A percentile compares a stretch with the other conserved stretches of the same genome.
phyloP scores from a whole-genome alignment of 2,888 invertebrate genomes.

The Taphrorychus bicolor region DNA sequence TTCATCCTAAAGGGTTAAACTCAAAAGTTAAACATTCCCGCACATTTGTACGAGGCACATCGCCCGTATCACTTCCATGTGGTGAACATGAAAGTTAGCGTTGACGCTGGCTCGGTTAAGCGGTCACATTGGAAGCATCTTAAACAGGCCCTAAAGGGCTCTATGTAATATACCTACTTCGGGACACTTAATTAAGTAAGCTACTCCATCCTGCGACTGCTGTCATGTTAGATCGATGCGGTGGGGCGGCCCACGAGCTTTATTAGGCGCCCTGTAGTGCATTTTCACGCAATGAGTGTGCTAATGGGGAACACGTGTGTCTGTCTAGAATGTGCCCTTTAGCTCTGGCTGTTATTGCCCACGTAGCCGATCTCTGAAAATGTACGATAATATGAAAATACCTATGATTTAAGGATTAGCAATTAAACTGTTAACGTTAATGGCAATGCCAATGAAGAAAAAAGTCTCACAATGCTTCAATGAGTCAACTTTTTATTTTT shows the following conservation, averaged over 20 bases:
- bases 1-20: background rate
- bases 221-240: background rate
- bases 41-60: background rate
- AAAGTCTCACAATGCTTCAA: no score
- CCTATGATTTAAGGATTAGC: no score
- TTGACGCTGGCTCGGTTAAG: background rate
- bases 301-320: background rate
- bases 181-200: background rate
- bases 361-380: no score
- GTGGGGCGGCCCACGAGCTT: background rate
- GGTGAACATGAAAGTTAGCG: background rate
- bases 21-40: background rate
- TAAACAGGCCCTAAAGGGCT: background rate
- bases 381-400: no score
- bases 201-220: background rate
- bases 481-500: no score
- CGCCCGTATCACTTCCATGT: background rate
- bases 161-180: background rate
- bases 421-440: no score
- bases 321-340: no score
- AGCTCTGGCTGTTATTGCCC: no score
- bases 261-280: background rate
- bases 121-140: background rate
- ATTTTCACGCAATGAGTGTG: background rate
- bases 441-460: no score